Evolutionary conservation across 2,888 invertebrate genomes (phyloP), one percentile per base, ranked within the genome.

Genomic region (Patella ulyssiponensis): DNA sequence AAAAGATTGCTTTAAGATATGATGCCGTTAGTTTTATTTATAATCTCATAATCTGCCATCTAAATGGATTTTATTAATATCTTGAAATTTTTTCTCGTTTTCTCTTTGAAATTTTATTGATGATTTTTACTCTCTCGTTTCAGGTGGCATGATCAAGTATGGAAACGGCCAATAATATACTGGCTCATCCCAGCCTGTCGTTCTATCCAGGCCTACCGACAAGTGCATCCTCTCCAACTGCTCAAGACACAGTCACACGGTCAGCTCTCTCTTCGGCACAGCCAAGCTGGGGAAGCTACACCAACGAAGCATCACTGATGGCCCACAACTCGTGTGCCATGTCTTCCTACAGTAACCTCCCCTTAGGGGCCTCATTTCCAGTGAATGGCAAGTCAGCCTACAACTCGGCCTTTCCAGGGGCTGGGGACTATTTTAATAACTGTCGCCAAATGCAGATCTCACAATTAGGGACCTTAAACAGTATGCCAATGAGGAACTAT

Each of bases 401-500:
- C 79, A 87, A 87, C 75, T 87, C 87, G 70, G 81, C 85, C 54
- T 86, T 86, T 76, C 86, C 84, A 27, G 83, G 85, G 33, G 84
- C 86, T 71, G 85, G 87, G 20, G 89, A 89, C 82, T 88, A 88
- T 80, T 81, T 89, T 69, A 81, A 82, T 79, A 88, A 88, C 81
- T 89, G 89, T 83, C 81, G 88, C 80, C 88, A 87, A 83, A 88
- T 88, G 87, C 86, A 85, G 81, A 84, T 89, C 52, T 85, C 86
- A 74, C 87, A 87, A 70, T 85, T 89, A 81, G 86, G 86, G 74
- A 84, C 86, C 51, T 82, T 89, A 64, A 89, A 89, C 81, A 85
- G 86, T 76, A 84, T 87, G 83, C 86, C 86, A 51, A 88, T 89
- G 89, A 79, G 88, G 76, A 86, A 87, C 74, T 88, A 88, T 81